Base-by-base conservation (phyloP, 2,888 invertebrate species). In the Nomada ferruginata region DNA sequence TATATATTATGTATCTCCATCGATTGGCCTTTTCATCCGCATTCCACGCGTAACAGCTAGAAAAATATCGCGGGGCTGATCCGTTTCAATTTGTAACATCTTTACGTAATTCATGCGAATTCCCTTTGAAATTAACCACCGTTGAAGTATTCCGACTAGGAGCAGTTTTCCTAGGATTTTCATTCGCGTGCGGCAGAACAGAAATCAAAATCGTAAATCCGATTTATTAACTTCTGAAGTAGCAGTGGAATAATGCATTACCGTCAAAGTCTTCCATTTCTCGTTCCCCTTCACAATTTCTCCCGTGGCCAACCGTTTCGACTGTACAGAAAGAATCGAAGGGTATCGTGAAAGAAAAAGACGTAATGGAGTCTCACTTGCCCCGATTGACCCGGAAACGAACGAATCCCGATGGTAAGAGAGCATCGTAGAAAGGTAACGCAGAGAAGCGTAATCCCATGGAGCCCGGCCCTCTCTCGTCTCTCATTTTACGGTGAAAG, bases 361-460 rank as follows among this genome's bases (percentile, higher is more conserved):
- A 75, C 79, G 79, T 79, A 86, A 86, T 81, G 75, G 82, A 84
- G 82, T 85, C 78, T 84, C 85, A 77, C 82, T 85, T 87, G 83
- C 76, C 78, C 76, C 87, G 87, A 88, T 88, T 86, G 87, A 82
- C 36, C 84, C 84, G 84, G 88, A 89, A 89, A 88, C 85, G 86
- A 86, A 88, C 82, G 89, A 86, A 82, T 83, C 76, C 68, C 80
- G 61, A 76, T 73, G 79, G 86, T 82, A 88, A 85, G 87, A 76
- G 77, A 79, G 77, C 82, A 88, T 87, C 85, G 83, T 82, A 55
- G 87, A 85, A 86, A 82, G 86, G 87, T 88, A 89, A 89, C 87
- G 83, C 82, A 68, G 84, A 72, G 76, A 70, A 86, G 82, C 83
- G 88, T 89, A 89, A 89, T 89, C 88, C 86, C 78, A 76, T 63